Base-by-base conservation (phyloP, 2,888 invertebrate genomes). In the Chymomyza procnemis region DNA sequence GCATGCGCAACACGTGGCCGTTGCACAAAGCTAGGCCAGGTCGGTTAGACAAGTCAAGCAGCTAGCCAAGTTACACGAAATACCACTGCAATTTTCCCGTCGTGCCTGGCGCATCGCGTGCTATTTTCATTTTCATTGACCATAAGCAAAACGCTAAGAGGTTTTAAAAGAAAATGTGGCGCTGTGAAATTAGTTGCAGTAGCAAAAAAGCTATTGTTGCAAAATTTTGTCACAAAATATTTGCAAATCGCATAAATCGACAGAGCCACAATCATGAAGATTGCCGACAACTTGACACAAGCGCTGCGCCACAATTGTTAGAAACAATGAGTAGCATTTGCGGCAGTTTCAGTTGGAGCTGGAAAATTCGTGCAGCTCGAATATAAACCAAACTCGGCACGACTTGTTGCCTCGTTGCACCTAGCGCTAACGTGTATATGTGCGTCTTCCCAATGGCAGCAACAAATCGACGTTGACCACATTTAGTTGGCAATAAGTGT, bases 1-100 rank as follows among this genome's bases (percentile, higher is more conserved):
- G 89, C 89, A 89, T 84, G 89, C 88, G 85, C 88, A 89, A 89
- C 89, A 89, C 89, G 89, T 89, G 89, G 87, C 86, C 73, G 61
- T 26, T 26, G 67, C 63, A n/a, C 18, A 41, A 41, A 41, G 34
- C 34, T 41, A 41, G 34, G 34, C 34, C 34, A 41, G 34, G 34
- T 26, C 26, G 26, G 26, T 41, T 41, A 30, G 30, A 3, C 30
- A 30, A 30, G 30, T 30, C 30, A 47, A 47, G 47, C 47, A 47
- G 12, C n/a, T n/a, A 8, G 26, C 34, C 34, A 41, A 41, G 54
- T 21, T 4, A 21, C 19, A 54, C 6, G 21, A 19, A 18, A 41
- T 18, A 54, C 80, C 76, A 80, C 74, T 78, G 78, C 84, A 82
- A 82, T 82, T 82, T 82, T 84, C 81, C 75, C 84, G 81, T 82